Conservation (phyloP, 2,797 vertebrate genomes). For the Potorous gilbertii region DNA sequence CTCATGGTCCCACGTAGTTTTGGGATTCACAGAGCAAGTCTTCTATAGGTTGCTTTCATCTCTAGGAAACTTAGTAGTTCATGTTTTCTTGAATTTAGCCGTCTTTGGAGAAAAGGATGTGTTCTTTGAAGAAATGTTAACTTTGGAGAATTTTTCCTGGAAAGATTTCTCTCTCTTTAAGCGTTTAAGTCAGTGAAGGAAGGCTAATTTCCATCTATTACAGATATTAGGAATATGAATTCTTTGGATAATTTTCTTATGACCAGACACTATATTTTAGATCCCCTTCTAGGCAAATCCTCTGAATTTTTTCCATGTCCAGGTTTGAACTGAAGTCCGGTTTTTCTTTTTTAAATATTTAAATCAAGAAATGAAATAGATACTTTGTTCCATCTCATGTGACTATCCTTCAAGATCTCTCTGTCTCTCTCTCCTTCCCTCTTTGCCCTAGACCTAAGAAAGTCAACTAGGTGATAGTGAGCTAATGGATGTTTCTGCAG, state of each 20-base stretch:
- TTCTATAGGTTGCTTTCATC: neutral
- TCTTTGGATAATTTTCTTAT: neutral
- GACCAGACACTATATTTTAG: neutral
- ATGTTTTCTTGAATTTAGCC: neutral
- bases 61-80: neutral
- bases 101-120: neutral
- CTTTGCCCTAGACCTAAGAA: neutral
- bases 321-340: neutral
- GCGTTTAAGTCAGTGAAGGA: neutral
- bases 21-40: neutral
- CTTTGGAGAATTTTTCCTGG: constrained; percentile 10
- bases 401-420: neutral
- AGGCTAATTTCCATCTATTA: neutral
- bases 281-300: neutral
- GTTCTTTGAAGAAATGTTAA: neutral
- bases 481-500: neutral
- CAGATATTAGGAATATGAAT: constrained; percentile 13
- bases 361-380: neutral
- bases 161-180: neutral
- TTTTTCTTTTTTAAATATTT: neutral
- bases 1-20: neutral
- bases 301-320: too few species aligned
- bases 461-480: neutral
- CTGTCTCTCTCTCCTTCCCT: neutral
- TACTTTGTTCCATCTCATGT: neutral